A percentile compares a stretch with the other conserved stretches of the same genome.
Evolutionary conservation across 2,113 vertebrate species (phyloP).

Genomic region (Ochotona curzoniae): DNA sequence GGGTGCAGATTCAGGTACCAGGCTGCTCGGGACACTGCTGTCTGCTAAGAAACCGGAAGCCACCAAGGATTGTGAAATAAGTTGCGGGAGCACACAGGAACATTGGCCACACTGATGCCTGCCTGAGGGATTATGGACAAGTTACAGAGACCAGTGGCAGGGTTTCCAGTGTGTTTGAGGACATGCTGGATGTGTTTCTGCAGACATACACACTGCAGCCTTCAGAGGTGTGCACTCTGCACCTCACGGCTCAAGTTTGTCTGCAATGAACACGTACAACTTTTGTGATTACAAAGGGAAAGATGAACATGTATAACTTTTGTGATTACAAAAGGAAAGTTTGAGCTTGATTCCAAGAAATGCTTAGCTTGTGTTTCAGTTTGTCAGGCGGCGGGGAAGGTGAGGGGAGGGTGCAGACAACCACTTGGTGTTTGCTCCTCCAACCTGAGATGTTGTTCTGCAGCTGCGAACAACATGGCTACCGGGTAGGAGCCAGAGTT

Average conservation of each 20-base stretch:
- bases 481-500: not conserved
- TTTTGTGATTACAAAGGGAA: slow-evolving; percentile 33
- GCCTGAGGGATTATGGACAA: not conserved
- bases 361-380: not conserved
- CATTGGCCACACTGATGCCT: not conserved
- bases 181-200: not conserved
- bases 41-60: not conserved
- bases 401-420: not conserved
- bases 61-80: not conserved
- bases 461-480: not conserved
- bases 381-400: not conserved
- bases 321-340: not conserved
- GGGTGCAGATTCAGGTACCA: not conserved
- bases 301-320: not conserved
- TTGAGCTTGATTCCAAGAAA: not conserved
- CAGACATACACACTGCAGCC: not conserved
- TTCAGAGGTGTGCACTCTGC: too few relatives aligned
- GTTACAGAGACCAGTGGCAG: not conserved
- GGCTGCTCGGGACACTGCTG: not conserved
- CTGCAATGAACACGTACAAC: not conserved
- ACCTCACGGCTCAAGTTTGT: not conserved
- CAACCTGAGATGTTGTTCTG: not conserved
- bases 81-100: not conserved
- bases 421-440: not conserved
- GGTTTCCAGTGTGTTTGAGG: not conserved